Percentiles rank a stretch among this genome's conserved stretches.
These are phyloP conservation scores for Baryphthengus martii DNA, from an alignment of 2,113 vertebrate genomes.

Conservation along the genomic window DNA sequence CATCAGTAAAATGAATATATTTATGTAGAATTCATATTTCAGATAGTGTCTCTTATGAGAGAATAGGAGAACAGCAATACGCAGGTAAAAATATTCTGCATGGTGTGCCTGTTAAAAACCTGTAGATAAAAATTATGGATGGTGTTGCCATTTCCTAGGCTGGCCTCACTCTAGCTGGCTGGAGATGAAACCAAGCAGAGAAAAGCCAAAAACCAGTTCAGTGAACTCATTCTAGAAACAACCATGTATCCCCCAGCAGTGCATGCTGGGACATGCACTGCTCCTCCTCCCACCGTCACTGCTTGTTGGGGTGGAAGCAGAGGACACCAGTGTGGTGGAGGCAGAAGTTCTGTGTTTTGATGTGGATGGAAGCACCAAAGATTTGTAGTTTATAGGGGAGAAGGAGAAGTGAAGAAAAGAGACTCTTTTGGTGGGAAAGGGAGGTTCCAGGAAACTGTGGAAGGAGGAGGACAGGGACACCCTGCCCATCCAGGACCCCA, in stretches of 20 bases:
- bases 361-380: not conserved
- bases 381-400: not conserved
- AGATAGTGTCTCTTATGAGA: not conserved
- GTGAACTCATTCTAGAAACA: not conserved
- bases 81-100: not conserved
- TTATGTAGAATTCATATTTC: not conserved
- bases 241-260: not conserved
- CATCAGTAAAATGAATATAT: not conserved
- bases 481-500: not conserved
- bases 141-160: not conserved
- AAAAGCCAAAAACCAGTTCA: not conserved
- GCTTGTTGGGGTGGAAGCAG: not conserved
- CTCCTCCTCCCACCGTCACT: not conserved
- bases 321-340: not conserved
- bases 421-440: not conserved
- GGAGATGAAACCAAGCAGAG: not conserved
- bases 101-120: not conserved
- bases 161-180: not conserved
- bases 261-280: not conserved
- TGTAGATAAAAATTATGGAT: not conserved
- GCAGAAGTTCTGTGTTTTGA: not conserved
- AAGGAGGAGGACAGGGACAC: not conserved
- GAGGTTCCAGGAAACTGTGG: not conserved
- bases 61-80: fast-evolving
- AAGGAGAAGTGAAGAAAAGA: not conserved